A percentile compares a stretch with the other conserved stretches of the same genome.
phyloP scores from a whole-genome alignment of 2,888 invertebrate genomes.

The Macrophya annulata region DNA sequence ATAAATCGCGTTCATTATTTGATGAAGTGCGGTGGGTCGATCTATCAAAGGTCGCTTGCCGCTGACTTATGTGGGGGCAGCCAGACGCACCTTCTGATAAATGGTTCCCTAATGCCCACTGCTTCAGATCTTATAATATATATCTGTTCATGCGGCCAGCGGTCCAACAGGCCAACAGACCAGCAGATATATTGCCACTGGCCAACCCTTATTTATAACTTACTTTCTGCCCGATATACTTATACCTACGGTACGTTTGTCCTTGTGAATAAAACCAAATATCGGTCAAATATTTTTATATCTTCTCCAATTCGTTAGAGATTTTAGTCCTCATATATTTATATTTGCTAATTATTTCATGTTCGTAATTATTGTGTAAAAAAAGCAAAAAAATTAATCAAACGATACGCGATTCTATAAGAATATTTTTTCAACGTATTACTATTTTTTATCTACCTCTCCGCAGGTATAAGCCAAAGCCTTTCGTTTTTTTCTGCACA shows the following conservation, averaged over 20 bases:
- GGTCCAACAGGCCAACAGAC: constrained; percentile 30
- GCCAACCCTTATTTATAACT: constrained; percentile 57
- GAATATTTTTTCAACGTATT: background rate
- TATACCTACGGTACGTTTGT: background rate
- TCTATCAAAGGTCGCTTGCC: constrained; percentile 58
- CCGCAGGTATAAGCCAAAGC: constrained; percentile 61
- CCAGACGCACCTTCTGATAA: constrained; percentile 54
- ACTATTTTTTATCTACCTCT: constrained; percentile 43
- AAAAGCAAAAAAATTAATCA: background rate
- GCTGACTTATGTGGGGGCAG: constrained; percentile 58
- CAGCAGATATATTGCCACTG: constrained; percentile 53
- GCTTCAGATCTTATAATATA: constrained; percentile 50
- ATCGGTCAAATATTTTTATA: constrained; percentile 11
- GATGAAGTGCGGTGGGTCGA: constrained; percentile 58
- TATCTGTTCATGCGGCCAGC: constrained; percentile 49
- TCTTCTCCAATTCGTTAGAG: background rate
- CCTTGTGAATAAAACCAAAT: background rate
- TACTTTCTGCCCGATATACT: constrained; percentile 42
- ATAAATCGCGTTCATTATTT: constrained; percentile 57
- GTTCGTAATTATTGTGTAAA: background rate
- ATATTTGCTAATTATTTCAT: background rate
- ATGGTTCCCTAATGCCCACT: constrained; percentile 58
- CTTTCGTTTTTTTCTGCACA: constrained; percentile 51
- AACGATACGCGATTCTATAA: background rate
- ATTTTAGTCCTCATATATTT: background rate